phyloP scores from a whole-genome alignment of 2,113 vertebrate genomes.

The Barbus barbus region DNA sequence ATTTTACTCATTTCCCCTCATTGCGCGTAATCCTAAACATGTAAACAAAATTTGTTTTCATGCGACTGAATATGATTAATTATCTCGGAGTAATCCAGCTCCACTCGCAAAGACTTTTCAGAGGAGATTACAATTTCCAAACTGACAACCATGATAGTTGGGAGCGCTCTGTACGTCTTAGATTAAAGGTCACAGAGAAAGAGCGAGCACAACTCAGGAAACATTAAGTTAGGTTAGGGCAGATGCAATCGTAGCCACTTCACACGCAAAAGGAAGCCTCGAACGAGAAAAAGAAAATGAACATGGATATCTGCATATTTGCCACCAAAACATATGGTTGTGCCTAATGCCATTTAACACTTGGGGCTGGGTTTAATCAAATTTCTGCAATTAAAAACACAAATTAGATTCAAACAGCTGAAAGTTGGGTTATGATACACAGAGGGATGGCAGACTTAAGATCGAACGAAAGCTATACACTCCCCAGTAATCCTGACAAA shows the following conservation, averaged over 20 bases:
- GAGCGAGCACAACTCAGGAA: conserved; percentile 65
- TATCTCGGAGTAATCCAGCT: conserved; percentile 77
- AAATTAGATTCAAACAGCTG: conserved; percentile 79
- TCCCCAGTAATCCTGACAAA: conserved; percentile 64
- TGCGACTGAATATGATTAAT: conserved; percentile 81
- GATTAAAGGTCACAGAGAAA: conserved; percentile 79
- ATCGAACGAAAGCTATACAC: conserved; percentile 67
- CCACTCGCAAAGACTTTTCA: conserved; percentile 81
- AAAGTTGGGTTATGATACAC: conserved; percentile 71
- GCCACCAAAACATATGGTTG: conserved; percentile 74
- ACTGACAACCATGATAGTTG: conserved; percentile 82
- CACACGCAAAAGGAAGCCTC: conserved; percentile 61
- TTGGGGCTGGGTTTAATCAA: conserved; percentile 80
- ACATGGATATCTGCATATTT: conserved; percentile 71
- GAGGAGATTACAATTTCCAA: conserved; percentile 79
- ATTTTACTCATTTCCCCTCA: conserved; percentile 57
- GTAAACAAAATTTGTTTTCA: conserved; percentile 82
- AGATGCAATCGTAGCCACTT: conserved; percentile 74
- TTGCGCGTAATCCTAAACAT: conserved; percentile 69
- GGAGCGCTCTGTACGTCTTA: conserved; percentile 73
- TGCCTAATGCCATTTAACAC: conserved; percentile 77
- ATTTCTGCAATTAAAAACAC: conserved; percentile 79
- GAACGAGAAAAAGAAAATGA: conserved; percentile 73
- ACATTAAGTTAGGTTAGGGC: conserved; percentile 71
- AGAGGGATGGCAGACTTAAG: conserved; percentile 73